A percentile compares a stretch with the other conserved stretches of the same genome.
phyloP scores from a whole-genome alignment of 2,888 invertebrate genomes.

The Sclerodermus sp. region DNA sequence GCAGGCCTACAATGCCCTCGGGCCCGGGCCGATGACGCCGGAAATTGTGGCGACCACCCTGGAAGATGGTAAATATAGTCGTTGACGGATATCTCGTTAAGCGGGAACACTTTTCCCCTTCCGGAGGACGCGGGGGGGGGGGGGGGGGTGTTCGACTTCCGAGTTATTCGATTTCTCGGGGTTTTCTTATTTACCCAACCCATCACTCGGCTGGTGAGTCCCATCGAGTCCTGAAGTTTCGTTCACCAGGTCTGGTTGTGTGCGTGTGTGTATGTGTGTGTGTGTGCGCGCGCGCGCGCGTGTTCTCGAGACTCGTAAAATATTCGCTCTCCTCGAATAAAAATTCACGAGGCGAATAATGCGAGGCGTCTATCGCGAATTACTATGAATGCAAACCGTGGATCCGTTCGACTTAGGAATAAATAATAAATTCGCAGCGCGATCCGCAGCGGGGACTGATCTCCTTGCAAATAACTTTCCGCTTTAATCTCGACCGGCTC shows the following conservation, averaged over 20 bases:
- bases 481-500: too few species aligned
- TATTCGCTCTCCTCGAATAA: neutral
- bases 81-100: neutral
- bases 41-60: constrained; percentile 61
- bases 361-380: constrained; percentile 26
- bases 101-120: neutral
- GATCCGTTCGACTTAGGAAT: constrained; percentile 21
- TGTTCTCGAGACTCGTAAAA: neutral
- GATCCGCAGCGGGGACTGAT: constrained; percentile 15
- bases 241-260: too few species aligned
- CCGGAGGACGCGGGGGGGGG: neutral
- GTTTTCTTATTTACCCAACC: too few species aligned
- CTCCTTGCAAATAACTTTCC: constrained; percentile 30
- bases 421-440: constrained; percentile 33
- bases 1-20: constrained; percentile 61
- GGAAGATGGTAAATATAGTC: constrained; percentile 60
- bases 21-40: constrained; percentile 60
- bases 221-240: too few species aligned
- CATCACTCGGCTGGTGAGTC: too few species aligned
- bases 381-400: constrained; percentile 30
- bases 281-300: too few species aligned
- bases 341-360: constrained; percentile 31
- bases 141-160: neutral
- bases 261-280: too few species aligned
- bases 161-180: constrained; percentile 14